Conservation (phyloP, 2,113 vertebrate species). For the Myrmecophaga tridactyla region DNA sequence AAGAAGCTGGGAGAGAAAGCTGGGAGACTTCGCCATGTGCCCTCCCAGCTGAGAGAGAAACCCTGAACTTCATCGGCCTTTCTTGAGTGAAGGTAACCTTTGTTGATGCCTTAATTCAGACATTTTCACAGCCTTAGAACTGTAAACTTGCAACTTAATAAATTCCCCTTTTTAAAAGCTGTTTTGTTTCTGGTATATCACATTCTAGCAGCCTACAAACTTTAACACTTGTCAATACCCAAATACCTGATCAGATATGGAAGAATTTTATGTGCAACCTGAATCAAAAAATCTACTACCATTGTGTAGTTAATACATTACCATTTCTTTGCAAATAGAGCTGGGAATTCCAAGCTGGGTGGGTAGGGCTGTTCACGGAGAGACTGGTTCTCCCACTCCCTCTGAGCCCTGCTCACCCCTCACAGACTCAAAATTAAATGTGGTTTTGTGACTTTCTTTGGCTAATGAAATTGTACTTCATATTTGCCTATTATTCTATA, state of each 20-base stretch:
- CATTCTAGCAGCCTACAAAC: no score
- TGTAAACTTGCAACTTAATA: no score
- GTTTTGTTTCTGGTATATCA: no score
- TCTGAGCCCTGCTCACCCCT: background rate
- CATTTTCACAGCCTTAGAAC: no score
- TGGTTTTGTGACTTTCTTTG: background rate
- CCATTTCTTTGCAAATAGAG: background rate
- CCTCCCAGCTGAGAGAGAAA: no score
- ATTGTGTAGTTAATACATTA: background rate
- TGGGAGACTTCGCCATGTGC: no score
- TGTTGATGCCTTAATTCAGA: no score
- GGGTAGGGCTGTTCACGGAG: background rate
- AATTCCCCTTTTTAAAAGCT: no score
- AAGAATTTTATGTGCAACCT: background rate
- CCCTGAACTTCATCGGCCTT: no score
- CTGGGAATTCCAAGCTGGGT: background rate
- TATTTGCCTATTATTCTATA: background rate
- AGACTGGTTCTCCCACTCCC: background rate
- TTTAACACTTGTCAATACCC: background rate
- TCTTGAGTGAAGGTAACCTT: no score
- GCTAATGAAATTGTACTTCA: background rate
- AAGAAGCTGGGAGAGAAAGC: no score
- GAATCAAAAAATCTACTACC: background rate
- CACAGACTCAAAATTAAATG: background rate
- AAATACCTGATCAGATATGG: background rate